phyloP scores from a whole-genome alignment of 1,140 invertebrate genomes.

The Armadillidium nasatum region DNA sequence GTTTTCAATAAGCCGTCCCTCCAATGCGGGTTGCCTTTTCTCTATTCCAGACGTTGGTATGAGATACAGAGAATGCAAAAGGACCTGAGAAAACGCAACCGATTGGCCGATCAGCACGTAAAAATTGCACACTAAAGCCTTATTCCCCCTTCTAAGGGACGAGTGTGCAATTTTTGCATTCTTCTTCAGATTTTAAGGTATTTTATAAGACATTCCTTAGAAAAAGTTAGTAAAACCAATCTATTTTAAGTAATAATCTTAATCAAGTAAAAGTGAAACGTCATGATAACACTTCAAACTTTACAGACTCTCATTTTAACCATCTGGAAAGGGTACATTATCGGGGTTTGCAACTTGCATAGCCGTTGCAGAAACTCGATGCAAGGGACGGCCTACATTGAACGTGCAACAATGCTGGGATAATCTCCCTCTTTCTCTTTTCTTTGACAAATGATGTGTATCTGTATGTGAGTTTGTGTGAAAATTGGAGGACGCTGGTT shows the following conservation, averaged over 20 bases:
- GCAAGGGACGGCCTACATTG: conserved; percentile 7
- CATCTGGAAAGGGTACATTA: neutral
- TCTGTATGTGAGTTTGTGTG: no score
- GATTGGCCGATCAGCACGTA: neutral
- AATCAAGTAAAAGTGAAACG: no score
- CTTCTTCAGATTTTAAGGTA: neutral
- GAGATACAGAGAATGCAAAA: neutral
- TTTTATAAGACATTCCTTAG: no score
- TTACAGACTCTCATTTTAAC: no score
- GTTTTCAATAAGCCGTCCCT: neutral
- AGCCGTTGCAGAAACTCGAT: conserved; percentile 8
- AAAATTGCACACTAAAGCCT: neutral
- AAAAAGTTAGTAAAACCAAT: no score
- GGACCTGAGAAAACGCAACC: neutral
- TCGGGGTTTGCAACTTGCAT: neutral
- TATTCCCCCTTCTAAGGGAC: neutral
- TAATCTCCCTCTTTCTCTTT: neutral
- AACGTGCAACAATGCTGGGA: conserved; percentile 8
- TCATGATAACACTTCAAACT: no score
- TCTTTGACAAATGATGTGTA: neutral
- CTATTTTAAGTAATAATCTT: no score
- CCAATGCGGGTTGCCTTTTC: conserved; percentile 9
- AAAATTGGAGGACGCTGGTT: neutral
- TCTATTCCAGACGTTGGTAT: neutral
- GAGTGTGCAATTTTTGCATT: conserved; percentile 10